Evolutionary conservation across 2,113 vertebrate species (phyloP).

Genomic region (Engystomops pustulosus): DNA sequence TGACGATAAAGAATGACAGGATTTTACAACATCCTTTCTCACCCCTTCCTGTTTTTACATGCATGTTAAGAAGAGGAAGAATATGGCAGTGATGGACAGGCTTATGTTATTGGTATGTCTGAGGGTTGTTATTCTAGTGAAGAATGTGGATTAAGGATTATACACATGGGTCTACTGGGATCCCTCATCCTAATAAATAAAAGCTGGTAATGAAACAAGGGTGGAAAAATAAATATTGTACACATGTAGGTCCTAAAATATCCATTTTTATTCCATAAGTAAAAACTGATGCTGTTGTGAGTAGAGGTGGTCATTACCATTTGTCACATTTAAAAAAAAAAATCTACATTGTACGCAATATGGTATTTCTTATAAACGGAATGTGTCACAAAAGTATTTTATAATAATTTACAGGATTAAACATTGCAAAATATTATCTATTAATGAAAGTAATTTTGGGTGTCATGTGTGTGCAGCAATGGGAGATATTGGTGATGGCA

Average conservation of each 20-base stretch:
- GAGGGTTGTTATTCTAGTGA: neutral
- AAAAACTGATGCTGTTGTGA: neutral
- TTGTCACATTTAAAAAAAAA: neutral
- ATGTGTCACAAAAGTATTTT: too few relatives aligned
- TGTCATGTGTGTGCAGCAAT: too few relatives aligned
- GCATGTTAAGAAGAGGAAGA: slow-evolving; percentile 85
- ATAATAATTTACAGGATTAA: too few relatives aligned
- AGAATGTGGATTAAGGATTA: neutral
- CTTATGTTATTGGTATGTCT: slow-evolving; percentile 83
- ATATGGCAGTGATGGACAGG: slow-evolving; percentile 78
- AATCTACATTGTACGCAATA: too few relatives aligned
- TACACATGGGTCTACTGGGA: neutral
- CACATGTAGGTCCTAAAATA: neutral
- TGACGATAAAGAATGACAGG: neutral
- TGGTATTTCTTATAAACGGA: too few relatives aligned
- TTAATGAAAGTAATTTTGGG: too few relatives aligned
- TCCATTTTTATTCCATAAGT: neutral
- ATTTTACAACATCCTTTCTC: neutral
- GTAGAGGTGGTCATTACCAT: neutral
- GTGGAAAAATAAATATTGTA: neutral
- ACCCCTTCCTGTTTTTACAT: slow-evolving; percentile 6
- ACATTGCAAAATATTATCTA: too few relatives aligned
- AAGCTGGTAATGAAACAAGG: neutral
- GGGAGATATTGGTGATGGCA: too few relatives aligned
- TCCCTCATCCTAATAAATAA: slow-evolving; percentile 11